Conservation (phyloP, 2,113 vertebrate genomes). For the Myotis davidii region DNA sequence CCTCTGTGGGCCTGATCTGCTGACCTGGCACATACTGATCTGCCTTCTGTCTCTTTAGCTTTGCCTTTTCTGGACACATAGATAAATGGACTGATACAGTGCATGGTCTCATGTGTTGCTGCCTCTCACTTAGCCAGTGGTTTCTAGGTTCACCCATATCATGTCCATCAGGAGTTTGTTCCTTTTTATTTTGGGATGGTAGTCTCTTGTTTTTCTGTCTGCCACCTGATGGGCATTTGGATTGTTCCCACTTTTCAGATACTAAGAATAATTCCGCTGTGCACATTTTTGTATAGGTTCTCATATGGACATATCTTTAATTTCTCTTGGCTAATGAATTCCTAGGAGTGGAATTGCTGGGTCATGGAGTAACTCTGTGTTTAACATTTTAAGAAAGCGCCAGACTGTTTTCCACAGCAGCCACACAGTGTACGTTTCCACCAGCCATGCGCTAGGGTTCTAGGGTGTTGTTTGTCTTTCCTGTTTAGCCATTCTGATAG, state of each 20-base stretch:
- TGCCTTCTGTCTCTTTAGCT: not conserved
- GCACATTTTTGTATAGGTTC: not conserved
- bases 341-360: not conserved
- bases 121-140: not conserved
- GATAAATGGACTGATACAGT: not conserved
- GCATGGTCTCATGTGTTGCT: fast-evolving
- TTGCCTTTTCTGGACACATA: not conserved
- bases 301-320: not conserved
- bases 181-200: not conserved
- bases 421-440: not conserved
- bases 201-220: not conserved
- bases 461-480: not conserved
- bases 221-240: not conserved
- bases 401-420: not conserved
- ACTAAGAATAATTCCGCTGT: not conserved
- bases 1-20: not conserved
- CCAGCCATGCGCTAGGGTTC: not conserved
- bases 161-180: not conserved
- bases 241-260: not conserved
- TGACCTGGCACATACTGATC: not conserved
- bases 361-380: not conserved
- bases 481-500: not conserved
- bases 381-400: not conserved
- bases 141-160: not conserved
- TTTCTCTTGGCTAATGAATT: not conserved